Evolutionary conservation across 2,888 invertebrate species (phyloP), one percentile per base, ranked within the genome.

Genomic region (Prionchulus punctatus): DNA sequence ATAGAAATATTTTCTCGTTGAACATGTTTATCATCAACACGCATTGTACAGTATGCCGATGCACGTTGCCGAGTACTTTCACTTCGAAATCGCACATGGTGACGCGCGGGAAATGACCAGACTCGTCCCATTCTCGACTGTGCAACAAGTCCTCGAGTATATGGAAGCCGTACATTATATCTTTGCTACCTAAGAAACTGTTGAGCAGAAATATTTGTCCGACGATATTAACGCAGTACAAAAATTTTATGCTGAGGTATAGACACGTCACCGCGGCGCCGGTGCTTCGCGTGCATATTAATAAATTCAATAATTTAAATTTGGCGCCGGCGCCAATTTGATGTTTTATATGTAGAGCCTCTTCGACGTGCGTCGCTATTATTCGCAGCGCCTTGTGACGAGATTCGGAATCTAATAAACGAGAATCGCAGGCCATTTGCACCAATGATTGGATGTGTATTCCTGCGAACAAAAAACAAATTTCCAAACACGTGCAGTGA

Each of bases 81-180:
- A 70, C 69, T 61, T 70, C 70, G 57, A 70, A 70, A 56, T 69
- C 69, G 58, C 69, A 69, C n/a, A 69, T 57, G 18, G 69, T 69
- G 4, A 70, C 70, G 26, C 69, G 61, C 1, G 68, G 67, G 45
- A 69, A 57, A 43, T 57, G 45, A 30, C 57, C 57, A 4, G 63
- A 63, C 55, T 70, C 70, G 55, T 67, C 66, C 69, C 69, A 70
- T 56, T 70, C 70, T 15, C 67, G 59, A 18, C 70, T 68, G 58
- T 67, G 67, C 68, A 70, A 67, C 57, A 70, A 58, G 54, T 70
- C 70, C 53, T 65, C 67, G 23, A 70, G 30, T 26, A 67, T 66
- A 63, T 70, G 64, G 52, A 70, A 58, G 4, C 70, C 70, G 60
- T 69, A 70, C 65, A 66, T 67, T 57, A 63, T 63, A 56, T 63